phyloP scores from a whole-genome alignment of 2,888 invertebrate species.

The Epiperipatus broadwayi region DNA sequence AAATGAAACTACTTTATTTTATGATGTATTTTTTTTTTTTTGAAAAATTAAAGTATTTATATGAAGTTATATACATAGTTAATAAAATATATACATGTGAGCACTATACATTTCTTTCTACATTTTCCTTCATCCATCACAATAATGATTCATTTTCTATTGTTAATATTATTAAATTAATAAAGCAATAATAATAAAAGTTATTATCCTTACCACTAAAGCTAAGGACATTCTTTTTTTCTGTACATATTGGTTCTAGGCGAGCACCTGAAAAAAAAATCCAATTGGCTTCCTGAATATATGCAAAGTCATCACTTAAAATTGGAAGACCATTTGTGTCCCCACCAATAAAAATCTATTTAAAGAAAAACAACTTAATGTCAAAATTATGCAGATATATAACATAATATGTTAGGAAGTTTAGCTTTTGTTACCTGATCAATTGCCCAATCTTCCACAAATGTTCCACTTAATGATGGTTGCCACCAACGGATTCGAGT shows the following conservation, averaged over 20 bases:
- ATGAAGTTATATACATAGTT: no score
- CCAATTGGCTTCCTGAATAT: conserved; percentile 25
- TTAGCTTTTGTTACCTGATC: conserved; percentile 25
- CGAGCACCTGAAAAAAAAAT: conserved; percentile 26
- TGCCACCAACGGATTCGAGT: conserved; percentile 28
- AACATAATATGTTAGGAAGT: not conserved
- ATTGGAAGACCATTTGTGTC: conserved; percentile 23
- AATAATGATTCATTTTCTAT: not conserved
- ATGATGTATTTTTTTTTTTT: no score
- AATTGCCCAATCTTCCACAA: conserved; percentile 27
- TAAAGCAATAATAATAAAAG: not conserved
- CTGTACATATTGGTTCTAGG: conserved; percentile 24
- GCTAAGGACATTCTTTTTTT: conserved; percentile 22
- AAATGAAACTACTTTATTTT: no score
- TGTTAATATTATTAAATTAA: not conserved
- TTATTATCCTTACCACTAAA: conserved; percentile 21
- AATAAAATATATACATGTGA: not conserved
- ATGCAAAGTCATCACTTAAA: conserved; percentile 23
- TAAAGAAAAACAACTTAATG: not conserved
- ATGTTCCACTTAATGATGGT: conserved; percentile 24
- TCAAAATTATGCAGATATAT: not conserved
- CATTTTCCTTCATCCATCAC: not conserved
- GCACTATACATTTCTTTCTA: conserved; percentile 6
- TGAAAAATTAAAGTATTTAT: no score
- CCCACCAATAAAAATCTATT: conserved; percentile 27